phyloP scores from a whole-genome alignment of 2,797 vertebrate species.

The Gymnothorax reevesii region DNA sequence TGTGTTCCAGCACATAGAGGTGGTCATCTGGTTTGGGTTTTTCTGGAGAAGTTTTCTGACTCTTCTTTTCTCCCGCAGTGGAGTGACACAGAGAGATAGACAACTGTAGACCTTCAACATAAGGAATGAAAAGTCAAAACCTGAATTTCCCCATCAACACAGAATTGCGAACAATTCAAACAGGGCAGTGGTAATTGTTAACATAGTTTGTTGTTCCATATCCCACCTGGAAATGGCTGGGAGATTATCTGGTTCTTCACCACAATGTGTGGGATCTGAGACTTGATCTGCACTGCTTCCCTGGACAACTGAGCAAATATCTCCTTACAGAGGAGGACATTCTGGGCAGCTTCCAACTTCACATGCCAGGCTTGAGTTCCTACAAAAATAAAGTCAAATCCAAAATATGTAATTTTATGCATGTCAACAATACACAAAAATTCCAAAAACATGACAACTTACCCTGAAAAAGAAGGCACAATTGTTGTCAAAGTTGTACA shows the following conservation, averaged over 20 bases:
- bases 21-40: constrained; percentile 89
- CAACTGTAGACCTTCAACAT: constrained; percentile 83
- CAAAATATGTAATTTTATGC: not conserved
- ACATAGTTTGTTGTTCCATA: constrained; percentile 8
- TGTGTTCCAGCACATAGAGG: constrained; percentile 95
- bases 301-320: constrained; percentile 96
- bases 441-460: no score
- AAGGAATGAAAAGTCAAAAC: not conserved
- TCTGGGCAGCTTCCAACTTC: constrained; percentile 93
- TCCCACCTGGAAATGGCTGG: constrained; percentile 92
- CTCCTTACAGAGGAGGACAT: constrained; percentile 95
- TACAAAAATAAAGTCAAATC: constrained; percentile 51
- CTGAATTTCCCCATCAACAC: not conserved
- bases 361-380: constrained; percentile 91
- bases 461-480: no score
- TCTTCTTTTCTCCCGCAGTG: constrained; percentile 88
- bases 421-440: not conserved
- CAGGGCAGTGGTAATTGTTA: not conserved
- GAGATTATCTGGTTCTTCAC: constrained; percentile 99
- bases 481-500: not conserved
- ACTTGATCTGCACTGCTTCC: constrained; percentile 98
- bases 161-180: not conserved
- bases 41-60: constrained; percentile 79
- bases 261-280: constrained; percentile 96
- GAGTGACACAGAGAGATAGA: constrained; percentile 96